Evolutionary conservation across 1,140 invertebrate species (phyloP).

Genomic region (Batillaria attramentaria): DNA sequence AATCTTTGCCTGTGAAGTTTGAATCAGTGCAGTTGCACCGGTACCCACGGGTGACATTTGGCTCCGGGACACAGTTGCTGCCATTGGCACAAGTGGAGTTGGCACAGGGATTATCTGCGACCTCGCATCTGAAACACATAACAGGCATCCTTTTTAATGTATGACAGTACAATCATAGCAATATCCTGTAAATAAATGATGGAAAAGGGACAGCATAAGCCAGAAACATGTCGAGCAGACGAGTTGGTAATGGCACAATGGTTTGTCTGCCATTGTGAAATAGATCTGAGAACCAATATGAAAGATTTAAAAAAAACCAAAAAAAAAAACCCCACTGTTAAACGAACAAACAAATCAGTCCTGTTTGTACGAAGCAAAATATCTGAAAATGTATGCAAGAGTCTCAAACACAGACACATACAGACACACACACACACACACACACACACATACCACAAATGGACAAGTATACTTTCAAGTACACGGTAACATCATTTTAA

Average conservation of each 20-base stretch:
- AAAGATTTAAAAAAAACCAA: too few species aligned
- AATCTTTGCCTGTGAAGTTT: constrained; percentile 69
- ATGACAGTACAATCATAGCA: too few species aligned
- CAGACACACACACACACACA: constrained; percentile 8
- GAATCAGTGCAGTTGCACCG: constrained; percentile 80
- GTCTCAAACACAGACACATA: not conserved
- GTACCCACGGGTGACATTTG: constrained; percentile 77
- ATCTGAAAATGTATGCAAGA: not conserved
- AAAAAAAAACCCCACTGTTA: too few species aligned
- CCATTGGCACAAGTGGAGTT: constrained; percentile 79
- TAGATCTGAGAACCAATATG: too few species aligned
- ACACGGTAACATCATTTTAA: too few species aligned
- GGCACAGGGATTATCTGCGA: constrained; percentile 76
- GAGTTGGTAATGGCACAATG: too few species aligned
- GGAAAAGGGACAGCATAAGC: too few species aligned
- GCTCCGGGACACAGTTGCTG: constrained; percentile 73
- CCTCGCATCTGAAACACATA: constrained; percentile 51
- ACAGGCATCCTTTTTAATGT: not conserved
- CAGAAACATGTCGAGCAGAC: too few species aligned
- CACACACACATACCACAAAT: not conserved
- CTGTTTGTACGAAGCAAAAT: not conserved
- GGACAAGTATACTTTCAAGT: too few species aligned
- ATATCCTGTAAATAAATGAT: too few species aligned
- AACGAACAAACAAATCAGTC: too few species aligned
- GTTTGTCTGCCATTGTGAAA: too few species aligned